These are phyloP conservation scores for Mirza zaza DNA, from an alignment of 2,113 vertebrate species.

Conservation along the genomic window DNA sequence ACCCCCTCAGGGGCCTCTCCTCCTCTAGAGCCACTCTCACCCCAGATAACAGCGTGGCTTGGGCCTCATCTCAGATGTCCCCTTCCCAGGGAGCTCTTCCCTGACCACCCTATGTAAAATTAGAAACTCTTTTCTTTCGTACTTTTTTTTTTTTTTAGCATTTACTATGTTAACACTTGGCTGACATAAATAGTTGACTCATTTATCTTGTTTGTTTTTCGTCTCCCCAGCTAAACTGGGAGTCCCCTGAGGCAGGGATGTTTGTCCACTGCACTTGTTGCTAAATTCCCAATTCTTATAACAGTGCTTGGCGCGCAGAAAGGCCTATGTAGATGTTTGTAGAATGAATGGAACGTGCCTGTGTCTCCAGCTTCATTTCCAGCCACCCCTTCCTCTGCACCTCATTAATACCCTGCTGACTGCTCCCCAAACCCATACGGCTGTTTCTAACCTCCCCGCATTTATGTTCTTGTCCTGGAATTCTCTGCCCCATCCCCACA, in stretches of 20 bases:
- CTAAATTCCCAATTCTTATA: background rate
- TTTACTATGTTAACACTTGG: background rate
- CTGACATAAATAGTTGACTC: background rate
- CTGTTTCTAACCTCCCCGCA: background rate
- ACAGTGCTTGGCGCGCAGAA: background rate
- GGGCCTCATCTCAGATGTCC: background rate
- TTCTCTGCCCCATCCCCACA: background rate
- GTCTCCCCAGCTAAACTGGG: background rate
- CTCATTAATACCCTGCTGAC: background rate
- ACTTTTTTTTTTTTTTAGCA: background rate
- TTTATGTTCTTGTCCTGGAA: background rate
- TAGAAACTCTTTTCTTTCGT: background rate
- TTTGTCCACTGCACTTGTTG: background rate
- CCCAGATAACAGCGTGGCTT: background rate
- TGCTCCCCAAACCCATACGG: fast-evolving
- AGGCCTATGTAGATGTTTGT: background rate
- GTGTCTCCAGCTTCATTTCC: background rate
- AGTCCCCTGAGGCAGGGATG: background rate
- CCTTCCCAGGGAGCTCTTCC: background rate
- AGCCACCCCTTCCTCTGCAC: background rate
- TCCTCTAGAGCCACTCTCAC: background rate
- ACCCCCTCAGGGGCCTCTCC: background rate
- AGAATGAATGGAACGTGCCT: background rate
- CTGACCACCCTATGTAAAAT: background rate
- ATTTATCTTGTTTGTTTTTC: background rate